phyloP scores from a whole-genome alignment of 2,113 vertebrate genomes.

The Pluvianellus socialis region DNA sequence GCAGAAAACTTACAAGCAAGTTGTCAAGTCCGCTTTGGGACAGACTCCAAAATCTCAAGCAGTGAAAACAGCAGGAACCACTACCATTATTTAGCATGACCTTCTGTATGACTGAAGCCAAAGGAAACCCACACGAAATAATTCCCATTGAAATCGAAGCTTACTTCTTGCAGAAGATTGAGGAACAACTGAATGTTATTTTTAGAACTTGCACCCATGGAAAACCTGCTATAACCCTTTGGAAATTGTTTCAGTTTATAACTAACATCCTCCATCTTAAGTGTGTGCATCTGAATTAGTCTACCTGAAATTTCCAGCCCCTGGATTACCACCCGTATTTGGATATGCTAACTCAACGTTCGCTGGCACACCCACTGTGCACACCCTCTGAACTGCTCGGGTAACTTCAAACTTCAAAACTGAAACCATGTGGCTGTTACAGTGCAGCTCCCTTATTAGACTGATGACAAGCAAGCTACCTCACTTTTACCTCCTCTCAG shows the following conservation, averaged over 20 bases:
- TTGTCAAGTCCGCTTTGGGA: not conserved
- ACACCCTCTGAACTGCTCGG: not conserved
- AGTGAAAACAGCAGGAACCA: not conserved
- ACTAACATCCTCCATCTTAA: not conserved
- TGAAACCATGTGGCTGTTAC: not conserved
- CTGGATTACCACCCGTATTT: not conserved
- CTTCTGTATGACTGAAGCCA: not conserved
- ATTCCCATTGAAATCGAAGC: not conserved
- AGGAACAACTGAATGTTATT: not conserved
- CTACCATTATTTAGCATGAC: not conserved
- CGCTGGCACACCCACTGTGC: not conserved
- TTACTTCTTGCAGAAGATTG: rapidly evolving
- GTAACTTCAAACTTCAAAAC: not conserved
- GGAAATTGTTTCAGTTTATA: not conserved
- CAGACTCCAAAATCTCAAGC: not conserved
- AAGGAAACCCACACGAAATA: not conserved
- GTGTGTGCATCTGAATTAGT: rapidly evolving
- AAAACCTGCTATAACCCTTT: not conserved
- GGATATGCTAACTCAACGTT: not conserved
- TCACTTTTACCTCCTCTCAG: not conserved
- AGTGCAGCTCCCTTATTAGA: not conserved
- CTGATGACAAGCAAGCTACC: no score
- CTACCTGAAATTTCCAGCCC: not conserved
- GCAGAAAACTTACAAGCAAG: not conserved
- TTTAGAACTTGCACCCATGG: not conserved